These are phyloP conservation scores for Rhyacophila brunnea DNA, from an alignment of 1,140 invertebrate species.

Conservation along the genomic window DNA sequence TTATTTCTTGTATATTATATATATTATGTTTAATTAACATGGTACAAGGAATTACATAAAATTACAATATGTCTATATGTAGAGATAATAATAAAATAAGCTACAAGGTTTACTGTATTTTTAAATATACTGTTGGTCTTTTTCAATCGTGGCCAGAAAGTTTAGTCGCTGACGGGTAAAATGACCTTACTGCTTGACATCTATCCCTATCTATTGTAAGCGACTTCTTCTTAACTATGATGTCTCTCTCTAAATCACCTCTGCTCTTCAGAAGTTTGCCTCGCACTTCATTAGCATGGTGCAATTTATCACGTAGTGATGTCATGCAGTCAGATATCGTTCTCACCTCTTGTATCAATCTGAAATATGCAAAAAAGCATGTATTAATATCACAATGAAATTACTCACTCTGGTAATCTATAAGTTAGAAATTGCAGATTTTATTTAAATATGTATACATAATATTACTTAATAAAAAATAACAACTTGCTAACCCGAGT, in stretches of 20 bases:
- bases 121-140: background rate
- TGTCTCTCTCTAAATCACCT: conserved; percentile 66
- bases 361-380: conserved; percentile 39
- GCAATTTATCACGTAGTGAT: conserved; percentile 58
- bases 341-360: conserved; percentile 72
- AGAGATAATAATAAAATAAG: no score
- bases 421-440: background rate
- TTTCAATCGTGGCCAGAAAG: conserved; percentile 55
- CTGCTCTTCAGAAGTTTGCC: conserved; percentile 60
- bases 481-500: conserved; percentile 50
- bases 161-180: conserved; percentile 65
- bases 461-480: no score
- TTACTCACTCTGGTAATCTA: background rate
- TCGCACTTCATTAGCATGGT: conserved; percentile 60
- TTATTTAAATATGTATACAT: no score
- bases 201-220: conserved; percentile 68
- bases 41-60: no score
- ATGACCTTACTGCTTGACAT: conserved; percentile 60
- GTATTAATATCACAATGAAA: no score
- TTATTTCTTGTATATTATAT: no score
- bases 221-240: conserved; percentile 69
- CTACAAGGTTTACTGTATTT: no score
- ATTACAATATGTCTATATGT: no score
- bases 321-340: conserved; percentile 64
- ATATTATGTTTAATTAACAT: no score